These are phyloP conservation scores for Loxodonta africana DNA, from an alignment of 2,113 vertebrate species.

Conservation along the genomic window DNA sequence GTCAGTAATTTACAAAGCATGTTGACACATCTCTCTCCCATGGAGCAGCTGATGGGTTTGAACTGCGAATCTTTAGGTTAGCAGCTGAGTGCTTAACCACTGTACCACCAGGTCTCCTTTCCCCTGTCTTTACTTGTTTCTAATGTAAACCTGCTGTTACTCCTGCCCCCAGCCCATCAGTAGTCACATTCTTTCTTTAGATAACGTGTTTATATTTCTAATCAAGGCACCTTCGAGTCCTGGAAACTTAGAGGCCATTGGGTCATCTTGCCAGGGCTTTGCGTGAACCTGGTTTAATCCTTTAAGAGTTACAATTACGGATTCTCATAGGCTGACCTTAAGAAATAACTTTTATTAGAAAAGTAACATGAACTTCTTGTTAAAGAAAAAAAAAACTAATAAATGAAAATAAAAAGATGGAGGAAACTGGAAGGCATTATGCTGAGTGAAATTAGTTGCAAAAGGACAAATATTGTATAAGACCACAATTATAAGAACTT, in stretches of 20 bases:
- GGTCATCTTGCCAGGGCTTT: not conserved
- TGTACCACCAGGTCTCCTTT: not conserved
- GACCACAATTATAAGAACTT: no score
- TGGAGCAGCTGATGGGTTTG: not conserved
- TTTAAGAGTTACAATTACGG: not conserved
- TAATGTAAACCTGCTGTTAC: not conserved
- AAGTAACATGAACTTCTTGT: not conserved
- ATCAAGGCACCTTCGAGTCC: not conserved
- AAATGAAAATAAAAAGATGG: no score
- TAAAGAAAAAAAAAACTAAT: not conserved
- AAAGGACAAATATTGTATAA: no score
- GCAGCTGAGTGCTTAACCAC: not conserved
- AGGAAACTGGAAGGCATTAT: no score
- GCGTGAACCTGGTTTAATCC: not conserved
- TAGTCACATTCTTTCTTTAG: not conserved
- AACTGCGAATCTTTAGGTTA: not conserved
- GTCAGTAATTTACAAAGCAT: not conserved
- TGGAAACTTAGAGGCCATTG: not conserved
- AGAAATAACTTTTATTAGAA: not conserved
- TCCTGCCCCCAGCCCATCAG: not conserved
- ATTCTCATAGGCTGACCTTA: not conserved
- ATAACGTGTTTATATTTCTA: not conserved
- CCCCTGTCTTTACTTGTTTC: not conserved
- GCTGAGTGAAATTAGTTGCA: no score
- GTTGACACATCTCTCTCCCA: not conserved